Percentiles rank a stretch among this genome's conserved stretches.
These are phyloP conservation scores for Lacerta agilis DNA, from an alignment of 2,797 vertebrate genomes.

Conservation along the genomic window DNA sequence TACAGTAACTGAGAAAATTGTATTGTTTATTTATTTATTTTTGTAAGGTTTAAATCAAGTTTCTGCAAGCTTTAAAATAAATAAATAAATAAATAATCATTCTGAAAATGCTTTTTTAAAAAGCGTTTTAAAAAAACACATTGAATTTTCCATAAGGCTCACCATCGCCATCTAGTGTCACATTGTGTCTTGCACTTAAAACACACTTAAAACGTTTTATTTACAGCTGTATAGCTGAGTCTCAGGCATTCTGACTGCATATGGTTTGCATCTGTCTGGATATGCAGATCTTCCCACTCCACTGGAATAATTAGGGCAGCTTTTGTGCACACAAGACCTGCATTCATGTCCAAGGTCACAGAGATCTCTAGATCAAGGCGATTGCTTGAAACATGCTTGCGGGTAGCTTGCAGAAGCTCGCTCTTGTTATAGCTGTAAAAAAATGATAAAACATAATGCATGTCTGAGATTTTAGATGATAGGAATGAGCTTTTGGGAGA, in stretches of 20 bases:
- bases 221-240: no score
- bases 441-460: neutral
- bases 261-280: neutral
- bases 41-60: no score
- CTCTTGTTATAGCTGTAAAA: neutral
- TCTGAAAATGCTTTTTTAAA: no score
- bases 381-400: neutral
- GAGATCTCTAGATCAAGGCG: neutral
- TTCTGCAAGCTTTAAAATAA: no score
- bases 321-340: neutral
- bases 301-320: neutral
- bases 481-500: slow-evolving; percentile 21
- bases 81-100: no score
- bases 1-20: no score
- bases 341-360: neutral
- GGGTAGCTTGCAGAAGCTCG: neutral
- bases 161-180: no score
- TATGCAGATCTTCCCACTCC: neutral
- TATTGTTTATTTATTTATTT: no score
- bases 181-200: no score
- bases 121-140: no score
- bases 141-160: no score
- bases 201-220: no score
- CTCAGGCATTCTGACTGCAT: neutral
- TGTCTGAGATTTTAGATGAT: slow-evolving; percentile 18